Evolutionary conservation across 1,140 invertebrate species (phyloP), one percentile per base, ranked within the genome.

Genomic region (Muscidifurax raptorellus): DNA sequence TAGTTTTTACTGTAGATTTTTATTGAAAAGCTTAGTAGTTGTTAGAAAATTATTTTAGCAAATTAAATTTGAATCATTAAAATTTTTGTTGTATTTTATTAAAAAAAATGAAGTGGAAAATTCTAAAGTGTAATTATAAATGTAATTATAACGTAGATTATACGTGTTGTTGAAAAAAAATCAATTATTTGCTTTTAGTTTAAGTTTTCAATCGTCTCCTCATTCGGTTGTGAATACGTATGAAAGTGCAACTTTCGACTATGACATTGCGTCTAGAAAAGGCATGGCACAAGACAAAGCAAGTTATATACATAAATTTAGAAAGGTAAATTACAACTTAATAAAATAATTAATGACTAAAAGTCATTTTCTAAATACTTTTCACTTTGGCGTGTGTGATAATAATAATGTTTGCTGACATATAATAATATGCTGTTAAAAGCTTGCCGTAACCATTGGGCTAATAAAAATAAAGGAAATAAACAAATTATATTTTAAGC

Each of bases 171-270:
- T 82, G 18, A 59, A 59, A 69, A 77, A 13, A 84, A 75, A 84
- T 84, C 52, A 25, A 84, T 85, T 86, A 82, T 74, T 83, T 87
- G 86, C 84, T 78, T 88, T 89, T 89, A 69, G 83, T 87, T 87
- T 86, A 88, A 78, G 75, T 89, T 86, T 77, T 80, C 79, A 88
- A 86, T 87, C 85, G 87, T 89, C 90, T 91, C 89, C 90, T 91
- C 89, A 90, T 91, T 90, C 89, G 90, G 90, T 91, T 91, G 90
- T 91, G 90, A 91, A 90, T 89, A 90, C 32, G 86, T 90, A 88
- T 82, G 82, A 78, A 82, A 76, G 82, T 69, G 59, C 44, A 15
- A 86, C 75, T 75, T 25, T 77, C 28, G 83, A 72, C 79, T 84
- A 40, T 80, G 47, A 74, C 47, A 47, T 44, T 36, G 27, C 36